Evolutionary conservation across 1,140 invertebrate genomes (phyloP), one percentile per base, ranked within the genome.

Genomic region (Atta texana): DNA sequence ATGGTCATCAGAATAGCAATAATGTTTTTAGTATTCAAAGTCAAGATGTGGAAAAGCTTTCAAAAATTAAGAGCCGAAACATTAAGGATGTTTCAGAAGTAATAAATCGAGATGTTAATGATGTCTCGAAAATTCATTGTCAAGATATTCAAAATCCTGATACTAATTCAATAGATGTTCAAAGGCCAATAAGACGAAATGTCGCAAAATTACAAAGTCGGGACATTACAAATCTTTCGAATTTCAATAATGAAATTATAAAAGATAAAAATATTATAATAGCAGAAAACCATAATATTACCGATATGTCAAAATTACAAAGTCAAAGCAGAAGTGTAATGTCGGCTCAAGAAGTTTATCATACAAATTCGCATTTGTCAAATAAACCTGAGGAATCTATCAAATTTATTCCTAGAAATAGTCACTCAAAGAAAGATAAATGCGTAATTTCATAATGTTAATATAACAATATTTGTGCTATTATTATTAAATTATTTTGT

Each of bases 371-470:
- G 61, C 31, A 39, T 28, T 59, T 88, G 51, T 34, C 64, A 44
- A 76, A 57, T 39, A 89, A 77, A 57, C 34, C 76, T 18, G 69
- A 80, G 3, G 81, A 88, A 80, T 75, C 34, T 69, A 21, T 34
- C 16, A 89, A 63, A 69, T 51, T 57, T 14, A 16, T 74, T 59
- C 49, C 89, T 72, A 78, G 64, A 3, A 86, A 64, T 59, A 85
- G 84, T 57, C 59, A 88, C 49, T 44, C 55, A 34, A 94, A 92
- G 63, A 94, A 95, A 88, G 94, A 95, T 12, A 95, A 94, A 90
- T 95, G 95, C 88, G 72, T 92, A 78, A 90, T 95, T 91, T 94
- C 93, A 39, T 95, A 91, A 92, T 68, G 16, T 80, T 21, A 87
- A 77, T 63, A 57, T 10, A 75, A 57, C 5, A 75, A 75, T 12